phyloP scores from a whole-genome alignment of 2,113 vertebrate genomes.

The Melospiza melodia region DNA sequence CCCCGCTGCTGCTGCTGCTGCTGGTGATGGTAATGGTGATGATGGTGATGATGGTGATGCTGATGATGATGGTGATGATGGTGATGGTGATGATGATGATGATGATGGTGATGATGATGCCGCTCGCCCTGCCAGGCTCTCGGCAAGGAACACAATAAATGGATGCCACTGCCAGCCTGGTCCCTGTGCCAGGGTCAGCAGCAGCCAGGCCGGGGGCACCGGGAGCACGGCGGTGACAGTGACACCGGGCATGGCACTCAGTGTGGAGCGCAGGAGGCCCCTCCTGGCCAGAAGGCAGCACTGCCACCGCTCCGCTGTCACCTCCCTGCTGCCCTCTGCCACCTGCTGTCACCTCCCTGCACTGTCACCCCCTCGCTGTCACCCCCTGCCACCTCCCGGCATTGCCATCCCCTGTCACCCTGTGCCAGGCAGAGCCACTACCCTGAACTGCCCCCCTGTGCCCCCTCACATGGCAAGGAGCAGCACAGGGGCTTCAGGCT shows the following conservation, averaged over 20 bases:
- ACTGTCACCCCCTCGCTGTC: background rate
- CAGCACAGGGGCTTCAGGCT: background rate
- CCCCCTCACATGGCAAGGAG: background rate
- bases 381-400: background rate
- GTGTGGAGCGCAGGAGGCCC: background rate
- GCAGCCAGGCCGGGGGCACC: background rate
- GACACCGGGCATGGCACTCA: accelerated
- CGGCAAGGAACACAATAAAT: background rate
- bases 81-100: accelerated
- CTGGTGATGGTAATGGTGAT: too few species aligned
- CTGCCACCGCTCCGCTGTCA: background rate
- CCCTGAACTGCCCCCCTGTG: background rate
- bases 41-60: too few species aligned
- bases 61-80: background rate
- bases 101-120: accelerated
- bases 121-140: background rate
- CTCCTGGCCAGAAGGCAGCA: background rate
- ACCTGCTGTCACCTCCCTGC: background rate
- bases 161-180: accelerated
- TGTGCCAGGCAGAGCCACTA: too few species aligned
- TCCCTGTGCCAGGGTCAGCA: background rate
- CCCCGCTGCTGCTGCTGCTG: background rate
- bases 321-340: background rate
- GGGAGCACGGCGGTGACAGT: background rate
- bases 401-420: background rate